phyloP scores from a whole-genome alignment of 2,888 invertebrate genomes.

The Vannuccia rotundouncinata region DNA sequence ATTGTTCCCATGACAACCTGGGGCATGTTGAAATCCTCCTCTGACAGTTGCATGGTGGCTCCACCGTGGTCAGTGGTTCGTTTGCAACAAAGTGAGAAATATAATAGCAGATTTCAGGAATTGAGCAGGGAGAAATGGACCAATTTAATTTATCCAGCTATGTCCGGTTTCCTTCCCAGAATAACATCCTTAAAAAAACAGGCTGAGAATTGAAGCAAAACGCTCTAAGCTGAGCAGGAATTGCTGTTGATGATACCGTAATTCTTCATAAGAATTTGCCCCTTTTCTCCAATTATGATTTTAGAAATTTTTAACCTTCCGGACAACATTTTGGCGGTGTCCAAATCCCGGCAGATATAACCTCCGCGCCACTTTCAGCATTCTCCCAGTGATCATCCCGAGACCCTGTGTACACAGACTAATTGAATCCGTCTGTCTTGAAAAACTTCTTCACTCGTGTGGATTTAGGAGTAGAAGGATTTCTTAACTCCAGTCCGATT shows the following conservation, averaged over 20 bases:
- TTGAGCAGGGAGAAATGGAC: not conserved
- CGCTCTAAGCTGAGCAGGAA: not conserved
- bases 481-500: not conserved
- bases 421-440: slow-evolving; percentile 22
- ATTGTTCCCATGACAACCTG: not conserved
- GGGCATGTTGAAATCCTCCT: not conserved
- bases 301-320: not conserved
- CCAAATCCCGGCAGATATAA: not conserved
- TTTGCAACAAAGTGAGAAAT: not conserved
- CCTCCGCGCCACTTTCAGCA: not conserved
- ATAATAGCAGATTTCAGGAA: not conserved
- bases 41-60: not conserved
- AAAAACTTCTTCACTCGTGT: not conserved
- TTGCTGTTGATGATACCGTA: not conserved
- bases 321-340: not conserved
- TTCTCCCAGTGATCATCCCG: not conserved
- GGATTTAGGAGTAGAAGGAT: not conserved
- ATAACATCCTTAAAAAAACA: not conserved
- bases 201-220: not conserved
- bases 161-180: not conserved
- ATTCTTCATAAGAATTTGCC: too few species aligned
- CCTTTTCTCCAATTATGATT: not conserved
- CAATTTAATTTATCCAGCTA: not conserved
- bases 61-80: not conserved
- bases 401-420: not conserved